phyloP scores from a whole-genome alignment of 2,113 vertebrate genomes.

The Chascanopsetta lugubris region DNA sequence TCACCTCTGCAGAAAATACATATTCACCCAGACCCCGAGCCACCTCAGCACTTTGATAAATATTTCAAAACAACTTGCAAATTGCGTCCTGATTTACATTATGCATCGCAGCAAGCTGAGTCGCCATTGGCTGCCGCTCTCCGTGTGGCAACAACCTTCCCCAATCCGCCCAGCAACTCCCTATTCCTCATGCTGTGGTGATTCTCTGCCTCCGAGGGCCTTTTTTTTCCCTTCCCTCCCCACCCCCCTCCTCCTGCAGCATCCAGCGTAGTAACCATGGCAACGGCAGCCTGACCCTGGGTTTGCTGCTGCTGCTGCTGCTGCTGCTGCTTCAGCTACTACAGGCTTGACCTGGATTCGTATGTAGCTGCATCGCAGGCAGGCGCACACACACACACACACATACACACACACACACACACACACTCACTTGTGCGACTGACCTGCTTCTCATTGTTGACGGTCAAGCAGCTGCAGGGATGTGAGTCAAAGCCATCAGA shows the following conservation, averaged over 20 bases:
- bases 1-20: background rate
- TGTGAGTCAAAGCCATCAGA: background rate
- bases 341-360: constrained; percentile 81
- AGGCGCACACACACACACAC: constrained; percentile 35
- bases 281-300: constrained; percentile 77
- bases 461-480: constrained; percentile 21
- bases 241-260: constrained; percentile 71
- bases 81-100: constrained; percentile 67
- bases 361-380: constrained; percentile 52
- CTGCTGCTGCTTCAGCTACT: constrained; percentile 63
- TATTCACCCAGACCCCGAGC: background rate
- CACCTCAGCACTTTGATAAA: constrained; percentile 25
- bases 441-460: constrained; percentile 68
- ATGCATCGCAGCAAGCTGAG: constrained; percentile 49
- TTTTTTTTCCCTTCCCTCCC: too few relatives aligned
- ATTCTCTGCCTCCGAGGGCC: constrained; percentile 72
- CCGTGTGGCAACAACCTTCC: constrained; percentile 78
- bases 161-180: constrained; percentile 79
- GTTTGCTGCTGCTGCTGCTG: too few relatives aligned
- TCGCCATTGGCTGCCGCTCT: constrained; percentile 73
- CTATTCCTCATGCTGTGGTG: constrained; percentile 73
- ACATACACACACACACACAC: too few relatives aligned
- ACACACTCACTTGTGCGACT: constrained; percentile 54
- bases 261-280: constrained; percentile 77
- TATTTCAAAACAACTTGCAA: constrained; percentile 64